Conservation (phyloP, 1,140 invertebrate genomes). For the Bursaphelenchus mucronatus region DNA sequence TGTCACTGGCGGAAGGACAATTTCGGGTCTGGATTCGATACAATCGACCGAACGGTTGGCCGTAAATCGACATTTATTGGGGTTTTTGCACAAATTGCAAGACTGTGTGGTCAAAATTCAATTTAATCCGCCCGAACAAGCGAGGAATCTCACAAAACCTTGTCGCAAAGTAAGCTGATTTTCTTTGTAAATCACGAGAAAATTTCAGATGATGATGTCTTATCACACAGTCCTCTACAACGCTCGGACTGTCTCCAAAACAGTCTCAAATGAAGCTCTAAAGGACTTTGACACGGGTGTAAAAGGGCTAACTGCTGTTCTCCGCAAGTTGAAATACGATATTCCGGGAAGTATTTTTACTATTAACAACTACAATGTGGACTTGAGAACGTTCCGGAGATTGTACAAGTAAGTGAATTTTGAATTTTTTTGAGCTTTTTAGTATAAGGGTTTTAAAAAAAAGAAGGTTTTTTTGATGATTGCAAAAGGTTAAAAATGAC, state of each 20-base stretch:
- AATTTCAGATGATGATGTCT: conserved; percentile 15
- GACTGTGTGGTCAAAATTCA: conserved; percentile 11
- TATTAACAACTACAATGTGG: conserved; percentile 14
- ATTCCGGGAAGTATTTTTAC: conserved; percentile 13
- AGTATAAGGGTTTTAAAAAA: no score
- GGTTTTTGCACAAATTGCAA: conserved; percentile 9
- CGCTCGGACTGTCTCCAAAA: conserved; percentile 11
- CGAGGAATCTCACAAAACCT: background rate
- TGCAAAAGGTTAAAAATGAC: no score
- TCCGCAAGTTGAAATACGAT: conserved; percentile 12
- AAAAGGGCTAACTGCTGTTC: conserved; percentile 5
- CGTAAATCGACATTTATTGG: conserved; percentile 12
- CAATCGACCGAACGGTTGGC: conserved; percentile 11
- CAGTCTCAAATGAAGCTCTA: conserved; percentile 5
- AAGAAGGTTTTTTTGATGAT: no score
- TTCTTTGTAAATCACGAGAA: background rate
- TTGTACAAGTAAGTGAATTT: conserved; percentile 18
- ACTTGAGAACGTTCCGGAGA: conserved; percentile 18
- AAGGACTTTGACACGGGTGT: conserved; percentile 19
- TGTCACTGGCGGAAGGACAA: background rate
- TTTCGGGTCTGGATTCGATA: background rate
- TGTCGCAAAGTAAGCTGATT: conserved; percentile 14
- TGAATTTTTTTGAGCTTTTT: no score
- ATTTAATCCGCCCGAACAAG: conserved; percentile 5
- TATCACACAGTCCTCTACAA: conserved; percentile 20